These are phyloP conservation scores for Acrocephalus scirpaceus DNA, from an alignment of 2,797 vertebrate genomes.

Conservation along the genomic window DNA sequence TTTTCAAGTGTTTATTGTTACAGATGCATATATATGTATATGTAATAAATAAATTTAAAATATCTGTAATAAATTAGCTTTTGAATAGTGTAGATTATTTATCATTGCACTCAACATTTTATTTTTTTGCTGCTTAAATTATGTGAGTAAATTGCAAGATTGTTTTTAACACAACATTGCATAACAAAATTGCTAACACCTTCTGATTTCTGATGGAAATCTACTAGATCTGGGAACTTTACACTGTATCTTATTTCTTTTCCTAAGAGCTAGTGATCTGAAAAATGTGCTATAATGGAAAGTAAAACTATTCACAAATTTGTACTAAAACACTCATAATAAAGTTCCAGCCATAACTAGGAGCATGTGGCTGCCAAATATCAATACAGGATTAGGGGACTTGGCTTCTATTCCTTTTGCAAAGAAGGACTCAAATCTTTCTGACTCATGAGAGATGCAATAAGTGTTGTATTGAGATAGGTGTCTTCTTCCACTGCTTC, in stretches of 20 bases:
- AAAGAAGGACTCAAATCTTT: neutral
- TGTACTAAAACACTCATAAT: neutral
- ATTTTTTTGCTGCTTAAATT: neutral
- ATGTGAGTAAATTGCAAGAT: neutral
- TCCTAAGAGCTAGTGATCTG: neutral
- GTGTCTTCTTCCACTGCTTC: neutral
- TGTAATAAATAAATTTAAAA: neutral
- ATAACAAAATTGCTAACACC: neutral
- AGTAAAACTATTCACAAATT: neutral
- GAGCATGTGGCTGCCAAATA: neutral
- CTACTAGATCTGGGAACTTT: neutral
- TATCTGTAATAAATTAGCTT: neutral
- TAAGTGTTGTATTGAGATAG: neutral
- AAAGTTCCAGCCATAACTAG: neutral
- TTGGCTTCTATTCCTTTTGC: neutral
- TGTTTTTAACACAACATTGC: neutral
- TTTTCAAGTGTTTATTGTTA: neutral
- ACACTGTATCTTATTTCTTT: neutral
- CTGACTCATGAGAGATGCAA: neutral
- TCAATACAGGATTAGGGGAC: neutral
- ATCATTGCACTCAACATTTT: neutral
- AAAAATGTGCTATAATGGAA: neutral
- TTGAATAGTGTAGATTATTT: neutral
- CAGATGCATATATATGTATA: neutral
- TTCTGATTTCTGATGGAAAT: neutral